These are phyloP conservation scores for Drosophila subsilvestris DNA, from an alignment of 2,888 invertebrate species.

Conservation along the genomic window DNA sequence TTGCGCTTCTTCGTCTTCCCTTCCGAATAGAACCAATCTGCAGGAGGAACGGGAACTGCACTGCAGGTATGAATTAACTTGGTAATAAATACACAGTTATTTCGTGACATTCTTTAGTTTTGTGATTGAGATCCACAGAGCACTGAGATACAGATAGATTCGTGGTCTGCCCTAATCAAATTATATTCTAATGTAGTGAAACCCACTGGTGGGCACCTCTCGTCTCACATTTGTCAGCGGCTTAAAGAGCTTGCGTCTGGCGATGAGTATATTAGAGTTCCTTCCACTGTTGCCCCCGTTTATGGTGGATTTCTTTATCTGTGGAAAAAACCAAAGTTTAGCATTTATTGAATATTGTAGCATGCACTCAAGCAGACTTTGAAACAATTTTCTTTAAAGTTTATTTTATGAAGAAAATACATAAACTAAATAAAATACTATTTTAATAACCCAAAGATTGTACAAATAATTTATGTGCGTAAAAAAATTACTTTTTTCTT, in stretches of 20 bases:
- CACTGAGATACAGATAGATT: background rate
- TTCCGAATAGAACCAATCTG: background rate
- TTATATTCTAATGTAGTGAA: constrained; percentile 75
- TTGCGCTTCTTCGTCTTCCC: background rate
- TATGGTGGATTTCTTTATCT: constrained; percentile 48
- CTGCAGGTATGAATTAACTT: background rate
- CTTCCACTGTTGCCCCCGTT: constrained; percentile 47
- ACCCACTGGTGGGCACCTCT: constrained; percentile 73
- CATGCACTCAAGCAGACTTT: too few species aligned
- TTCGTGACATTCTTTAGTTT: background rate
- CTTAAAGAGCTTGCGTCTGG: constrained; percentile 81
- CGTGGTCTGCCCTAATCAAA: background rate
- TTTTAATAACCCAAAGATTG: too few species aligned
- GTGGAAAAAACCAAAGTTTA: too few species aligned
- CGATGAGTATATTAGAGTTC: constrained; percentile 80
- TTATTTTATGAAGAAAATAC: too few species aligned
- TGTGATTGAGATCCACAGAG: background rate
- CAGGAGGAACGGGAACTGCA: background rate
- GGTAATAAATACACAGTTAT: too few species aligned
- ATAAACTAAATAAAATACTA: too few species aligned
- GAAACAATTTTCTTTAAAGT: too few species aligned
- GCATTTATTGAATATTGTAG: too few species aligned
- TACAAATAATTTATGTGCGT: too few species aligned
- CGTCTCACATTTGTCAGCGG: constrained; percentile 79
- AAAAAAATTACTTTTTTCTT: too few species aligned